These are phyloP conservation scores for Copsychus sechellarum DNA, from an alignment of 2,113 vertebrate species.

Conservation along the genomic window DNA sequence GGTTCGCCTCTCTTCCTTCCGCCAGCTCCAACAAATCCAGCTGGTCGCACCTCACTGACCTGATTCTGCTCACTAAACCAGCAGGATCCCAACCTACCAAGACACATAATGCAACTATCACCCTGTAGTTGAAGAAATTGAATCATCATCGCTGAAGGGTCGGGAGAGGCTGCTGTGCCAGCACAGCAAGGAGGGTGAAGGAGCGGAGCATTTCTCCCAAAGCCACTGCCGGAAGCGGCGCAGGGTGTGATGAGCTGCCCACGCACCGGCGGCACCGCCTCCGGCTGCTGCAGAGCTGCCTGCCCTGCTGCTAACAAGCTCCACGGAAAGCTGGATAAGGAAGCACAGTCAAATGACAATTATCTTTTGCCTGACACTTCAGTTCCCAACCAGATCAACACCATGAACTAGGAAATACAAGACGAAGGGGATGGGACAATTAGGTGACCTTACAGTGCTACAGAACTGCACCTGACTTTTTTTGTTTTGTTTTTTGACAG, in stretches of 20 bases:
- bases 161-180: background rate
- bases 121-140: background rate
- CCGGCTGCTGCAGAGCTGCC: background rate
- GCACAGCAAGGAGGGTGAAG: background rate
- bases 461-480: background rate
- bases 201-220: accelerated
- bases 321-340: accelerated
- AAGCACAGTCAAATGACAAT: background rate
- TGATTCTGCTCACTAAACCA: background rate
- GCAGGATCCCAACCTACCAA: background rate
- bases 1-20: background rate
- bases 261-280: accelerated
- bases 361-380: background rate
- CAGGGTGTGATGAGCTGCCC: background rate
- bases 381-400: background rate
- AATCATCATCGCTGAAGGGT: background rate
- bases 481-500: background rate
- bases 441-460: background rate
- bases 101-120: background rate
- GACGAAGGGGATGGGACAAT: background rate
- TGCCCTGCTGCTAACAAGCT: background rate
- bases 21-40: background rate
- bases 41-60: background rate
- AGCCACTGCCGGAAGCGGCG: accelerated
- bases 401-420: background rate